phyloP scores from a whole-genome alignment of 2,888 invertebrate species.

The Acronicta alni region DNA sequence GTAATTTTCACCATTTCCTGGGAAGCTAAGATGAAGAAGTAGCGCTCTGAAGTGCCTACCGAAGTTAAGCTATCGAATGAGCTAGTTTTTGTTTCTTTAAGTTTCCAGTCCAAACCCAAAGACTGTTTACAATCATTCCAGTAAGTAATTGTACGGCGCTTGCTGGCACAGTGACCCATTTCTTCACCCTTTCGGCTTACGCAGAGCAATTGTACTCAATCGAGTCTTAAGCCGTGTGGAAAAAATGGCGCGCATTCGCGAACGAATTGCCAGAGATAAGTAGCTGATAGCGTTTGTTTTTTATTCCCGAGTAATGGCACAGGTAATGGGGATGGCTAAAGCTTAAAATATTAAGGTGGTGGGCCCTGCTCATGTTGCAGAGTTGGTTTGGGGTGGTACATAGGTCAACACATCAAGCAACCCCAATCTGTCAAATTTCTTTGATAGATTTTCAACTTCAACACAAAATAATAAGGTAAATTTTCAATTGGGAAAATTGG shows the following conservation, averaged over 20 bases:
- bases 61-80: not conserved
- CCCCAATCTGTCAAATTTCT: too few relatives aligned
- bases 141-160: slow-evolving; percentile 29
- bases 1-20: too few relatives aligned
- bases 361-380: too few relatives aligned
- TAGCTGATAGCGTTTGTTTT: slow-evolving; percentile 17
- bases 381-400: too few relatives aligned
- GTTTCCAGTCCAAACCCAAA: not conserved
- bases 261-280: slow-evolving; percentile 15
- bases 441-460: too few relatives aligned
- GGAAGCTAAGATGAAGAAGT: too few relatives aligned
- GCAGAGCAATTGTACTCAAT: slow-evolving; percentile 17
- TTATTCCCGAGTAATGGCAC: slow-evolving; percentile 2
- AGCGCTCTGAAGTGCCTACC: too few relatives aligned
- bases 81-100: not conserved
- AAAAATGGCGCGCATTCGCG: slow-evolving; percentile 14
- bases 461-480: too few relatives aligned
- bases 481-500: too few relatives aligned
- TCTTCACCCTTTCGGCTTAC: slow-evolving; percentile 25
- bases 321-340: not conserved
- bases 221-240: slow-evolving; percentile 14
- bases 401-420: too few relatives aligned
- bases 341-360: too few relatives aligned
- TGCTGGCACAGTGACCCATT: slow-evolving; percentile 35
- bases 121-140: slow-evolving; percentile 9